phyloP scores from a whole-genome alignment of 2,888 invertebrate species.

The Pammene fasciana region DNA sequence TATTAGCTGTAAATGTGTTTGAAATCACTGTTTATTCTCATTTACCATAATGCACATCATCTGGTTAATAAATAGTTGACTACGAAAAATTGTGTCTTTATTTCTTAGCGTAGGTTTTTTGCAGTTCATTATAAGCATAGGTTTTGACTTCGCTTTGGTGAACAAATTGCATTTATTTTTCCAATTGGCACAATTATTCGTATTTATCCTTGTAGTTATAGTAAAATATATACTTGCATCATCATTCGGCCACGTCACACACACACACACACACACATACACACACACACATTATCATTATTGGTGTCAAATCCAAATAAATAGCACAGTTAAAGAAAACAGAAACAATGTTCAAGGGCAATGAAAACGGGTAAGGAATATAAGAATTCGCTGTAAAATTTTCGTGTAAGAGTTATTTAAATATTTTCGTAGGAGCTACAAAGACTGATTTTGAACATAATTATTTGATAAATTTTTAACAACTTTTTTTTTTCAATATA shows the following conservation, averaged over 20 bases:
- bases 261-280: too few relatives aligned
- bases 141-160: neutral
- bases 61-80: constrained; percentile 21
- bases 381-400: too few relatives aligned
- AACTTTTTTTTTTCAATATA: too few relatives aligned
- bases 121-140: neutral
- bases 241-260: neutral
- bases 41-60: constrained; percentile 34
- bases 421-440: too few relatives aligned
- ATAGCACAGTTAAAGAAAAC: too few relatives aligned
- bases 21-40: constrained; percentile 14
- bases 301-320: too few relatives aligned
- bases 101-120: constrained; percentile 1
- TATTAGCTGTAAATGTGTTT: constrained; percentile 9
- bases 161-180: constrained; percentile 29
- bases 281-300: too few relatives aligned
- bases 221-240: neutral
- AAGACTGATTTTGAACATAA: too few relatives aligned
- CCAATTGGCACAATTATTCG: constrained; percentile 54
- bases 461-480: too few relatives aligned
- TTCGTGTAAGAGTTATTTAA: too few relatives aligned
- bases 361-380: too few relatives aligned
- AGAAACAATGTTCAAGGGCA: too few relatives aligned
- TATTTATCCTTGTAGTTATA: constrained; percentile 27
- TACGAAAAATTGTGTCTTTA: constrained; percentile 47